A percentile compares a stretch with the other conserved stretches of the same genome.
Evolutionary conservation across 1,140 invertebrate genomes (phyloP).

Genomic region (Patella vulgata): DNA sequence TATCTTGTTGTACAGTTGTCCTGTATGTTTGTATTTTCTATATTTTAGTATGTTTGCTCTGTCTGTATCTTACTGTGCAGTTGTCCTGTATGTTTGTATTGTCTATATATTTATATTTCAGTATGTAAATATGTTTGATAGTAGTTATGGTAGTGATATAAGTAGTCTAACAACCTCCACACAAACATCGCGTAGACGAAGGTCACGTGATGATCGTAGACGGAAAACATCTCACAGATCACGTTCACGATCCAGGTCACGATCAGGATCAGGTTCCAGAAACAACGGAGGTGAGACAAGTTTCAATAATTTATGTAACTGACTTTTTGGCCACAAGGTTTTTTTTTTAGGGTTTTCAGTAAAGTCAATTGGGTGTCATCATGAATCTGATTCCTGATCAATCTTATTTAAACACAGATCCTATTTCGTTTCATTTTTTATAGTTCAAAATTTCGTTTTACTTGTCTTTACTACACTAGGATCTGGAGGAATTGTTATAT

Average conservation of each 20-base stretch:
- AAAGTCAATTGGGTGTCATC: neutral
- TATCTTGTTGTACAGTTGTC: no score
- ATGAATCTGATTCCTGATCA: slow-evolving; percentile 1
- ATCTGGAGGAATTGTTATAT: no score
- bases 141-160: slow-evolving; percentile 32
- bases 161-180: slow-evolving; percentile 26
- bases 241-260: slow-evolving; percentile 45
- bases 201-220: slow-evolving; percentile 27
- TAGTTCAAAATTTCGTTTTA: no score
- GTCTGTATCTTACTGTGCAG: no score
- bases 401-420: neutral
- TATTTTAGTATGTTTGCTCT: no score
- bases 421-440: no score
- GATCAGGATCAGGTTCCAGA: slow-evolving; percentile 40
- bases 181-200: slow-evolving; percentile 17
- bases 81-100: no score
- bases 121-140: slow-evolving; percentile 19
- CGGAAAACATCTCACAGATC: slow-evolving; percentile 27
- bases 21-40: no score
- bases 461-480: no score
- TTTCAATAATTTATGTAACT: slow-evolving; percentile 2
- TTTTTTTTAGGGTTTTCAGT: neutral
- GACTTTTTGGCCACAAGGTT: neutral
- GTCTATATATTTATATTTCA: neutral
- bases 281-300: slow-evolving; percentile 33